Base-by-base conservation (phyloP, 2,113 vertebrate genomes). In the Grammomys dolichurus region DNA sequence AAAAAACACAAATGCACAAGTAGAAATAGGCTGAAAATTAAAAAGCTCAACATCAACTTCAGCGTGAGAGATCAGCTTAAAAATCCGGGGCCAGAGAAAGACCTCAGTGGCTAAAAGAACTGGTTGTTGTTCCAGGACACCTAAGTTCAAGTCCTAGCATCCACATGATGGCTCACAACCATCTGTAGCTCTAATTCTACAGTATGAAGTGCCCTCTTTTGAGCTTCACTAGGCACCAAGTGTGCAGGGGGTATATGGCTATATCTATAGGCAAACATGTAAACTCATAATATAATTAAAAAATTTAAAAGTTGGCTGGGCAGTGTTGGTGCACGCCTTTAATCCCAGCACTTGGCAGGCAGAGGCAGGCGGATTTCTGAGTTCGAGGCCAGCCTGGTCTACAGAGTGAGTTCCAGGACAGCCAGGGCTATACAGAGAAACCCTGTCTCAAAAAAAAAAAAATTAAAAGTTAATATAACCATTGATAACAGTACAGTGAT, bases 61-160 rank as follows among this genome's bases (percentile, higher is more conserved):
- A 51, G n/a, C n/a, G 7, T 72, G 48, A 95, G 51, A 1, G 89
- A 43, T 93, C 86, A 94, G 51, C 60, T 95, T 96, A 60, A 93
- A 95, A 93, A 86, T 4, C 40, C 80, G 81, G 87, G 10, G 17
- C 36, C 24, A 12, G 33, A 81, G 51, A 81, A 81, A 81, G 12
- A 81, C 19, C 78, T 81, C 78, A 56, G 78, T n/a, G 78, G 33
- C 20, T 81, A 81, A 81, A 36, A 58, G 51, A 56, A 56, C 78
- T 81, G 33, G 51, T 58, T 81, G 33, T 19, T 81, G 51, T n/a
- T 81, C 31, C 51, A 56, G 78, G 19, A 36, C 4, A 58, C 33
- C 48, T 51, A 36, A 19, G 78, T 13, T 58, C 78, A 58, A 36
- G n/a, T 58, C 36, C 54, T 20, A 58, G 54, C 36, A 82, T 22